Evolutionary conservation across 2,113 vertebrate species (phyloP), one percentile per base, ranked within the genome.

Genomic region (Zapornia atra): DNA sequence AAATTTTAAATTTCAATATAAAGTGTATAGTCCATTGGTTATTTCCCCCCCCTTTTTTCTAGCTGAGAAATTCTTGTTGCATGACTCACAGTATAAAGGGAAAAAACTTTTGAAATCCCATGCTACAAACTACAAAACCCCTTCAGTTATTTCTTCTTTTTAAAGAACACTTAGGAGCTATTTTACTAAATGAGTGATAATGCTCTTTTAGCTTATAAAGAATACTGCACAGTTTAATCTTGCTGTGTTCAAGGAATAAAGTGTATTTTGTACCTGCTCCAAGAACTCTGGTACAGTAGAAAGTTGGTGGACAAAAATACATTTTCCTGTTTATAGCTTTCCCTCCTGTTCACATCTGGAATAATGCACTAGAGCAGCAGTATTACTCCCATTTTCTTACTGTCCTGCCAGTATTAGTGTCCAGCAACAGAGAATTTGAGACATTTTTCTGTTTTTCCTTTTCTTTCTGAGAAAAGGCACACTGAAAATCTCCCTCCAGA

Each of bases 261-360:
- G 34, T 36, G 5, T 69, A 46, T 64, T 93, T 94, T 93, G 90
- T 71, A 90, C n/a, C 68, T 28, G 44, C 80, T 95, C 90, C 90
- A 96, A 79, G 48, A 93, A 75, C 90, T 57, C 80, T 86, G 76
- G 80, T 84, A 38, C 76, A 86, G 93, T 70, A 91, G 57, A 78
- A 93, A 78, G 48, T 3, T 88, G 76, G 81, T 92, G 28, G 76
- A 94, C 80, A 92, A 89, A 96, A 96, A 86, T 88, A 94, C 61
- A 65, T 84, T 96, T 97, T 96, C 96, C 65, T 96, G 96, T 96
- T 97, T 93, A 94, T 97, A 93, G 88, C 88, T 65, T 96, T 97
- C 54, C 57, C 77, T 94, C 80, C 91, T 94, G 61, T 79, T 96
- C 96, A 95, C 95, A 96, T 96, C 95, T 97, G 96, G 96, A 96